Conservation (phyloP, 2,113 vertebrate species). For the Connochaetes taurinus region DNA sequence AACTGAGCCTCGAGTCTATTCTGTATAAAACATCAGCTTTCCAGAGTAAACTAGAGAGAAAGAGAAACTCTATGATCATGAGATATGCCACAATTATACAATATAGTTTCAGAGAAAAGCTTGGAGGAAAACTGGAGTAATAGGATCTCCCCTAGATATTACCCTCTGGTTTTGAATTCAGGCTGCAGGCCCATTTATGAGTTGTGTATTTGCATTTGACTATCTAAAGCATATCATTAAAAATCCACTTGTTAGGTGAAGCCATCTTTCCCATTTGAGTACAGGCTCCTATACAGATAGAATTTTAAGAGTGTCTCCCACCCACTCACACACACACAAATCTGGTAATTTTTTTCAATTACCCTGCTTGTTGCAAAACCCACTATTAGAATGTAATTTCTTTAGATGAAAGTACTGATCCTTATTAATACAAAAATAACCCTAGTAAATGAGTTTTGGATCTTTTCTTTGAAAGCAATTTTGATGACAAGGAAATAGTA, state of each 20-base stretch:
- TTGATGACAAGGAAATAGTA: not conserved
- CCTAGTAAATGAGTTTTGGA: not conserved
- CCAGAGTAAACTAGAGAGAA: not conserved
- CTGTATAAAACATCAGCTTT: not conserved
- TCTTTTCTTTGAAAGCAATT: not conserved
- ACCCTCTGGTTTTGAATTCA: not conserved
- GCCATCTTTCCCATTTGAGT: not conserved
- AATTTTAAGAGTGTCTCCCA: not conserved
- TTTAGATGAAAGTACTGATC: not conserved
- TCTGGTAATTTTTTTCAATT: not conserved
- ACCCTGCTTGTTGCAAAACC: not conserved
- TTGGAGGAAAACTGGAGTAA: not conserved
- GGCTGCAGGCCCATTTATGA: not conserved
- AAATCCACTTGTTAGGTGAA: not conserved
- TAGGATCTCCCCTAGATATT: not conserved
- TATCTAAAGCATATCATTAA: not conserved
- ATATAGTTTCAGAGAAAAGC: not conserved
- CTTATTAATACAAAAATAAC: not conserved
- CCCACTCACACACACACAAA: not conserved
- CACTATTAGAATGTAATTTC: conserved; percentile 8
- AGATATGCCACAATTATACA: not conserved
- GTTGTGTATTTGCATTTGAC: not conserved
- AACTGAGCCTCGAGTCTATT: not conserved
- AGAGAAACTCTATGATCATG: not conserved
- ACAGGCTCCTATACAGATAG: not conserved